phyloP scores from a whole-genome alignment of 2,888 invertebrate genomes.

The Notodromas monacha region DNA sequence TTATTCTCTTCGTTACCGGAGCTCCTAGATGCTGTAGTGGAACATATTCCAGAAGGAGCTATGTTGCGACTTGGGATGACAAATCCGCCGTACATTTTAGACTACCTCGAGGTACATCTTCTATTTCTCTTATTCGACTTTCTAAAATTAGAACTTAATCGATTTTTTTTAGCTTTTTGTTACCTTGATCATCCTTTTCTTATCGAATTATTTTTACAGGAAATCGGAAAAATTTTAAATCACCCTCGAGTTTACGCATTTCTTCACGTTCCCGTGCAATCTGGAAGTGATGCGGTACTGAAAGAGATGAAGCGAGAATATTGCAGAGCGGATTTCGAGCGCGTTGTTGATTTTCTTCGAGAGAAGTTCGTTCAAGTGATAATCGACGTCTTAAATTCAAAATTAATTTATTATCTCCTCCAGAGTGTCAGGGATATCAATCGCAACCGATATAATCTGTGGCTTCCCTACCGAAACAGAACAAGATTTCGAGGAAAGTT shows the following conservation, averaged over 20 bases:
- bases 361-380: slow-evolving; percentile 22
- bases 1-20: slow-evolving; percentile 59
- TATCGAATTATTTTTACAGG: slow-evolving; percentile 16
- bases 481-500: slow-evolving; percentile 52
- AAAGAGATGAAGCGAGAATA: slow-evolving; percentile 91
- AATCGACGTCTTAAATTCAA: not conserved
- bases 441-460: slow-evolving; percentile 92
- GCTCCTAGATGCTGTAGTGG: slow-evolving; percentile 48
- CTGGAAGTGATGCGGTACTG: slow-evolving; percentile 76
- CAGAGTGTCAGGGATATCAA: slow-evolving; percentile 59
- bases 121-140: not conserved
- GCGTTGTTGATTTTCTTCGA: slow-evolving; percentile 48
- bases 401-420: slow-evolving; percentile 11
- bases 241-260: slow-evolving; percentile 78
- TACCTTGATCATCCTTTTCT: not conserved
- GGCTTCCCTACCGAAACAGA: slow-evolving; percentile 91
- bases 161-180: slow-evolving; percentile 5
- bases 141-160: slow-evolving; percentile 1
- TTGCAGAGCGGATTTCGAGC: slow-evolving; percentile 50
- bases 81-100: slow-evolving; percentile 88
- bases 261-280: slow-evolving; percentile 86
- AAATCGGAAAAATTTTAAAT: slow-evolving; percentile 48
- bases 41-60: slow-evolving; percentile 35
- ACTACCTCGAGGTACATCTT: slow-evolving; percentile 34
- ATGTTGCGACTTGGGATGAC: slow-evolving; percentile 80